Evolutionary conservation across 2,113 vertebrate species (phyloP).

Genomic region (Lamprotornis superbus): DNA sequence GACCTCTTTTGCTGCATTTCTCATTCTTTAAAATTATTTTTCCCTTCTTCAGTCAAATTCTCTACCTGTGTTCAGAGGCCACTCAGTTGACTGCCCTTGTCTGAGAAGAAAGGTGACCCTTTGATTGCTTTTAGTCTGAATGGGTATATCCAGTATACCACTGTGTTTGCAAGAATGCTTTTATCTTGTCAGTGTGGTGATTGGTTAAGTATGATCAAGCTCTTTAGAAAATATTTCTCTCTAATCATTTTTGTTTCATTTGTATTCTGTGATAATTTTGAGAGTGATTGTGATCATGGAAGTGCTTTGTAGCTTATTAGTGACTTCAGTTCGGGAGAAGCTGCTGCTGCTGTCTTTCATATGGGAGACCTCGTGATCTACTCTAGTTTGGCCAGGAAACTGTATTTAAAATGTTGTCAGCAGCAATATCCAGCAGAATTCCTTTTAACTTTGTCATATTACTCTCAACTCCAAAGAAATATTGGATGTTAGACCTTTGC

Average conservation of each 20-base stretch:
- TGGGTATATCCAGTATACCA: neutral
- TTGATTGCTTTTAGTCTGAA: neutral
- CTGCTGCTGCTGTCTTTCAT: neutral
- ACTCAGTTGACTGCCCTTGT: neutral
- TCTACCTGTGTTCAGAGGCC: neutral
- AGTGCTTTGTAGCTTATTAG: slow-evolving; percentile 27
- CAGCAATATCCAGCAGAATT: neutral
- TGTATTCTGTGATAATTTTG: slow-evolving; percentile 40
- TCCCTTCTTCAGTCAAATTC: neutral
- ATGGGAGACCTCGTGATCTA: neutral
- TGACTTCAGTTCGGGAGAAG: neutral
- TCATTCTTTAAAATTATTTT: neutral
- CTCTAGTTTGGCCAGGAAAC: neutral
- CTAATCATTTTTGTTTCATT: slow-evolving; percentile 39
- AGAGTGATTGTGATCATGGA: neutral
- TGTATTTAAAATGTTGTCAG: neutral
- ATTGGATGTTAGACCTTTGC: neutral
- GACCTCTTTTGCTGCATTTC: neutral
- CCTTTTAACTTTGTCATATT: neutral
- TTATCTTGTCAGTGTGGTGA: neutral
- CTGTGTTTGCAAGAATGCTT: neutral
- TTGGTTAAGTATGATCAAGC: neutral
- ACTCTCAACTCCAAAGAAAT: neutral
- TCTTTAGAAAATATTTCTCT: slow-evolving; percentile 12
- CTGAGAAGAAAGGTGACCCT: neutral